Base-by-base conservation (phyloP, 2,888 invertebrate species). In the Xestia c-nigrum region DNA sequence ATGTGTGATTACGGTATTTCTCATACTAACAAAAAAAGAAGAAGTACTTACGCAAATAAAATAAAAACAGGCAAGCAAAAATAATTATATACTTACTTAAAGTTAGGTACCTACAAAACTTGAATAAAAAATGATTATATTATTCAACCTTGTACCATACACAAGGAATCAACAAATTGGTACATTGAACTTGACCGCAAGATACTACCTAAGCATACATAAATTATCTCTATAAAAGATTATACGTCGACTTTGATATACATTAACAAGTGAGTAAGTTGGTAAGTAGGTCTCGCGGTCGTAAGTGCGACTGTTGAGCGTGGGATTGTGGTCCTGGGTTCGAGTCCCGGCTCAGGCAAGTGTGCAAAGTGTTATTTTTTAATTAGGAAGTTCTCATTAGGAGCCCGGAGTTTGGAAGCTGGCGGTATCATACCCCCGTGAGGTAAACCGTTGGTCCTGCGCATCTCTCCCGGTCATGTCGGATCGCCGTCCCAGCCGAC, bases 171-270 rank as follows among this genome's bases (percentile, higher is more conserved):
- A 40, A 61, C 65, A n/a, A 80, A 72, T 52, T 57, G 1, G 0
- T 43, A 47, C 66, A 73, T 61, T 78, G 80, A 78, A 78, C 78
- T 78, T 78, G 78, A 61, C 80, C 66, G 52, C 5, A 5, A 46
- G n/a, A n/a, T 40, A 46, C 16, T n/a, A 43, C n/a, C 3, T 16
- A 57, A 16, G 24, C 24, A 47, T 31, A 66, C n/a, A 40, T 65
- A 31, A 31, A 63, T 43, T 50, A 31, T 63, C 9, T 50, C 21
- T 9, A 7, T 21, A 2, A 19, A 19, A 19, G 1, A 24, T 5
- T 14, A 43, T n/a, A 21, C 31, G 19, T 10, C 16, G 5, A 9
- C 3, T 40, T 63, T 31, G 19, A n/a, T n/a, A 46, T 47, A 38
- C 16, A 77, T 40, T 52, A 46, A 16, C 7, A 40, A 21, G 0